A percentile compares a stretch with the other conserved stretches of the same genome.
These are phyloP conservation scores for Acleris laterana DNA, from an alignment of 2,888 invertebrate species.

Conservation along the genomic window DNA sequence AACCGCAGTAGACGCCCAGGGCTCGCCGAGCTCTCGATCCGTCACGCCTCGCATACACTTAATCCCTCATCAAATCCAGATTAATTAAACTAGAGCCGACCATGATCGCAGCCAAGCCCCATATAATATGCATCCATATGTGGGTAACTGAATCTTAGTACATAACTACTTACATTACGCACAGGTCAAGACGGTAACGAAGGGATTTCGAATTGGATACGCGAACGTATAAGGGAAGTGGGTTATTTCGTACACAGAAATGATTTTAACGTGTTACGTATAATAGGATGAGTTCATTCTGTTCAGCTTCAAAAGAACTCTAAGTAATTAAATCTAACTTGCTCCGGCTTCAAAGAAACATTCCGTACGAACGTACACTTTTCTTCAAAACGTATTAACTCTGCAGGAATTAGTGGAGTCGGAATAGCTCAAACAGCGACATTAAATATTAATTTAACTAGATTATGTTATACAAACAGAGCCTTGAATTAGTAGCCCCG, in stretches of 20 bases:
- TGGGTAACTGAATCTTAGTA: conserved; percentile 45
- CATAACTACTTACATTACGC: conserved; percentile 38
- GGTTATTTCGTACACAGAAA: neutral
- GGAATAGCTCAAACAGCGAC: conserved; percentile 6
- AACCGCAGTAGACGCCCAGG: conserved; percentile 63
- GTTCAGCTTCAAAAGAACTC: conserved; percentile 10
- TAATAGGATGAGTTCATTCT: neutral
- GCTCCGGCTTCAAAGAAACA: conserved; percentile 10
- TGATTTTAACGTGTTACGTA: neutral
- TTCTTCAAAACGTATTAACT: conserved; percentile 6
- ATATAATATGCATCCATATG: conserved; percentile 53
- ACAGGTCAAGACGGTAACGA: conserved; percentile 35
- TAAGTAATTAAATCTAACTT: conserved; percentile 20
- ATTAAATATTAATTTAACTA: conserved; percentile 27
- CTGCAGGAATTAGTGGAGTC: conserved; percentile 1
- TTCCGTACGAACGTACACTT: neutral
- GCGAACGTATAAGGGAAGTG: neutral
- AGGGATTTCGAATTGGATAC: conserved; percentile 28
- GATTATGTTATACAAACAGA: conserved; percentile 13
- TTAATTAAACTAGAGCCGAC: conserved; percentile 75
- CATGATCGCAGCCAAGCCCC: conserved; percentile 66
- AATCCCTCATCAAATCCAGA: conserved; percentile 83
- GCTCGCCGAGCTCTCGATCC: conserved; percentile 72
- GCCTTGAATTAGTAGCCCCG: conserved; percentile 17
- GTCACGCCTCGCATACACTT: conserved; percentile 78